Evolutionary conservation across 2,113 vertebrate species (phyloP).

Genomic region (Tautogolabrus adspersus): DNA sequence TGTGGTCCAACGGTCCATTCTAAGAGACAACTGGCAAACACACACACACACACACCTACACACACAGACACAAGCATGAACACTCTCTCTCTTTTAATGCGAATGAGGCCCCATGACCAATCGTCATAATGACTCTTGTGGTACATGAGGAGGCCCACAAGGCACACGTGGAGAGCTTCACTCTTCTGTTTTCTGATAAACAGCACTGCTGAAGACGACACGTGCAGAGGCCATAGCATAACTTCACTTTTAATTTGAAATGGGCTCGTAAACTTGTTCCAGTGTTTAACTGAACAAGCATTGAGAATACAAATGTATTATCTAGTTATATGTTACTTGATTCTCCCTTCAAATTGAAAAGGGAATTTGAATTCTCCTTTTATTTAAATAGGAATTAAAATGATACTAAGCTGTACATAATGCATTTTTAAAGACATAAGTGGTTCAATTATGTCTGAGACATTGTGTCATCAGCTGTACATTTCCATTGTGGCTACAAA

Average conservation of each 20-base stretch:
- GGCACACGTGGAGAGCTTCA: neutral
- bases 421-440: no score
- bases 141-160: conserved; percentile 9
- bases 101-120: conserved; percentile 53
- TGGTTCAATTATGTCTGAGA: no score
- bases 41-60: conserved; percentile 22
- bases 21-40: conserved; percentile 47
- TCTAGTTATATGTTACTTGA: no score
- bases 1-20: conserved; percentile 56
- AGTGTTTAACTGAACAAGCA: neutral
- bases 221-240: neutral
- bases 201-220: neutral
- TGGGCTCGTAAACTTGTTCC: neutral
- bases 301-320: neutral
- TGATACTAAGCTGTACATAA: no score
- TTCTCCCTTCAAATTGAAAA: no score
- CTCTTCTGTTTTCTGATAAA: conserved; percentile 1
- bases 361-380: no score
- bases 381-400: no score
- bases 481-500: no score
- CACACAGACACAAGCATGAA: neutral
- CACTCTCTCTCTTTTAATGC: neutral
- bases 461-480: no score
- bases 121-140: conserved; percentile 13
- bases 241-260: neutral